Conservation (phyloP, 2,888 invertebrate species). For the Choristoneura rosaceana region DNA sequence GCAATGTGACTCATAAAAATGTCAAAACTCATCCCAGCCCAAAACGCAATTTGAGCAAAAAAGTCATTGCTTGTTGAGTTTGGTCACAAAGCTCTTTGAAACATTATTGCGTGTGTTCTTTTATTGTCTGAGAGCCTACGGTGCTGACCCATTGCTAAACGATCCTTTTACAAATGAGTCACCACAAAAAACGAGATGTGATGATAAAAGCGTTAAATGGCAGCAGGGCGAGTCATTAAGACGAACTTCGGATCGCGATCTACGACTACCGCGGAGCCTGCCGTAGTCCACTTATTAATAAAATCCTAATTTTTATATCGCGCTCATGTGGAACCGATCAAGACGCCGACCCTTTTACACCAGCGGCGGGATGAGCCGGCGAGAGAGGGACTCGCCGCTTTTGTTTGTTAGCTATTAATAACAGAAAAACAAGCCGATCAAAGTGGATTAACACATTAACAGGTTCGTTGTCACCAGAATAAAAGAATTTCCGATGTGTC, state of each 20-base stretch:
- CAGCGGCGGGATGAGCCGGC: constrained; percentile 31
- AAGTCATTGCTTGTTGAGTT: constrained; percentile 7
- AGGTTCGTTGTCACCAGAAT: constrained; percentile 71
- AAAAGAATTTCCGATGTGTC: constrained; percentile 79
- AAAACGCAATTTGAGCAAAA: constrained; percentile 2
- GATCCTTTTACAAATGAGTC: constrained; percentile 58
- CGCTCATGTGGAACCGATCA: constrained; percentile 30
- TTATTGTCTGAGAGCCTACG: constrained; percentile 39
- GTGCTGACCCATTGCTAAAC: constrained; percentile 56
- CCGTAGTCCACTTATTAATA: constrained; percentile 52
- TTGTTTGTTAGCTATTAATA: constrained; percentile 77
- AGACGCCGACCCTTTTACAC: constrained; percentile 46
- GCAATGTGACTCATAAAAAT: constrained; percentile 1
- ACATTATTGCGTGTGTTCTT: constrained; percentile 22
- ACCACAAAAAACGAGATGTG: constrained; percentile 51
- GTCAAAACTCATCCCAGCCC: background rate
- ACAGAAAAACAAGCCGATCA: constrained; percentile 72
- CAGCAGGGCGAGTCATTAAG: constrained; percentile 42
- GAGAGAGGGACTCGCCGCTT: constrained; percentile 55
- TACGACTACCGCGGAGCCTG: constrained; percentile 41
- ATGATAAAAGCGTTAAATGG: constrained; percentile 50
- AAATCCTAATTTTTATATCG: constrained; percentile 54
- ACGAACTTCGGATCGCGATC: constrained; percentile 27
- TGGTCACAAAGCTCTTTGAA: constrained; percentile 20
- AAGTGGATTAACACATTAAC: constrained; percentile 84